Evolutionary conservation across 2,888 invertebrate species (phyloP), one percentile per base, ranked within the genome.

Genomic region (Agonopterix arenella): DNA sequence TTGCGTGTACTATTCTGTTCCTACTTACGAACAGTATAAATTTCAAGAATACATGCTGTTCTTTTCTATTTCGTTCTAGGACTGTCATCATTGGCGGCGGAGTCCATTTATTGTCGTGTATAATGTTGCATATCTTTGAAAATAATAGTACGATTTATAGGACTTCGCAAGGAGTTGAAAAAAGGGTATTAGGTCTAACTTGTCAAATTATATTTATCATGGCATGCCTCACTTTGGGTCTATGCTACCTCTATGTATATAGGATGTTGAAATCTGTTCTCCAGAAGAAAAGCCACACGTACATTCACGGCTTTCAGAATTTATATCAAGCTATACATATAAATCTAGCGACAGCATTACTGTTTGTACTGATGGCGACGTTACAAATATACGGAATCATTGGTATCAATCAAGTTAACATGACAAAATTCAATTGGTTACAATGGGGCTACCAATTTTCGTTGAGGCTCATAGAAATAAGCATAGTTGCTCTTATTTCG

Each of bases 401-500:
- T 50, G 85, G 85, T 5, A 86, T 90, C 47, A 86, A 84, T 56
- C 88, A 88, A 63, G 90, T 90, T 13, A 90, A 84, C 51, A 91
- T 91, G 82, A 90, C 91, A 1, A 93, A 93, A 63, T 92, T 93
- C 63, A 93, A 94, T 55, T 98, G 98, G 98, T 90, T 97, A 3
- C 94, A 97, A 90, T 97, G 97, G 96, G 94, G 95, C 13, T 97
- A 96, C 84, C 96, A 97, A 71, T 93, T 96, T 68, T 94, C 95
- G 0, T 91, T 97, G 48, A 91, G 97, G 28, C 89, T 97, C 5
- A 91, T 97, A 48, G 98, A 98, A 81, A 93, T 97, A 45, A 92
- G 94, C n/a, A 95, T 97, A 67, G 95, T 97, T 62, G 93, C 94
- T 4, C 90, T 96, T 49, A 90, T 97, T 61, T 95, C 95, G 0